Evolutionary conservation across 2,888 invertebrate species (phyloP).

Genomic region (Eilema sororculum): DNA sequence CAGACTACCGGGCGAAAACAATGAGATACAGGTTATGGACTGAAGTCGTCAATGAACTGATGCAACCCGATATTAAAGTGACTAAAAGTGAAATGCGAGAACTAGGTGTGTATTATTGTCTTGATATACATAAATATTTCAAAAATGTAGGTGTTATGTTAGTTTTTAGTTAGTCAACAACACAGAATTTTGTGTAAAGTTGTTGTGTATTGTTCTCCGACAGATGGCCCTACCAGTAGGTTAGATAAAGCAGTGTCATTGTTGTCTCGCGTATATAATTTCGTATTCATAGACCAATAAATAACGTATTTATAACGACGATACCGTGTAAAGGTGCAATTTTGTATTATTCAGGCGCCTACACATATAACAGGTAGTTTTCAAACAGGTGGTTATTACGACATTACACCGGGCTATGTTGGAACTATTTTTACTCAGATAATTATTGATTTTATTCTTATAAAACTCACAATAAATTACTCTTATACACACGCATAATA

Average conservation of each 20-base stretch:
- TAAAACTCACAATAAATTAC: background rate
- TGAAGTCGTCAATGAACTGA: conserved; percentile 75
- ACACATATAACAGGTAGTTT: background rate
- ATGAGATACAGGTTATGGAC: conserved; percentile 71
- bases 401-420: background rate
- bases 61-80: conserved; percentile 69
- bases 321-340: background rate
- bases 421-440: background rate
- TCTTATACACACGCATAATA: no score
- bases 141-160: conserved; percentile 5
- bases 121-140: conserved; percentile 6
- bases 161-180: conserved; percentile 33
- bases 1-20: conserved; percentile 71
- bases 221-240: conserved; percentile 47
- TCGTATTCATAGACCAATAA: background rate
- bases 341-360: background rate
- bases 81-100: conserved; percentile 80
- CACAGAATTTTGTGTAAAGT: conserved; percentile 29
- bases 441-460: background rate
- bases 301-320: background rate
- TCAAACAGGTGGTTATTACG: background rate
- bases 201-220: conserved; percentile 18
- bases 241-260: background rate
- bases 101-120: conserved; percentile 65
- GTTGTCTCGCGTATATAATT: background rate